Base-by-base conservation (phyloP, 1,140 invertebrate species). In the Euwallacea similis region DNA sequence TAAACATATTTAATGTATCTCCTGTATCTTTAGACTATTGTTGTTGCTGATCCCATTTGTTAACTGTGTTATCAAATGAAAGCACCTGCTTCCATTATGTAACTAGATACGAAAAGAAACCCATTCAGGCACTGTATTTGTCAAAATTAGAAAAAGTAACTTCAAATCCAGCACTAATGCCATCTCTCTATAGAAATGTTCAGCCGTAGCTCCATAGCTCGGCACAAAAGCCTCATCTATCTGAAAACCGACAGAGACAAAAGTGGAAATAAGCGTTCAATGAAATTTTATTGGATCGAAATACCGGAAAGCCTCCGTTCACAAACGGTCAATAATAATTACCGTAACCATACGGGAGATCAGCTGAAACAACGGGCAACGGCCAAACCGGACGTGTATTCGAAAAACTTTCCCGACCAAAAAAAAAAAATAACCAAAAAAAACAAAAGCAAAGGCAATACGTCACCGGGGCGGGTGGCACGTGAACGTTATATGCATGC, bases 381-480 rank as follows among this genome's bases (percentile, higher is more conserved):
- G 67, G 68, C 42, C 53, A 43, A 67, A 16, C 41, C 42, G 9
- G 58, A 16, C 53, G 65, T 64, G 61, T 50, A 62, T 66, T 65
- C 63, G 69, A 73, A 76, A 69, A 71, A 68, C 15, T 50, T 50
- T 50, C 13, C 13, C 13, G 9, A 50, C 9, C 46, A 67, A 73
- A 69, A 75, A 75, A 69, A 71, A 68, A 75, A n/a, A n/a, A n/a
- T n/a, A n/a, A 76, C 46, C 68, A 74, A 70, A 73, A 74, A 71
- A 63, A 74, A 73, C 71, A 71, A 72, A 71, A 76, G 72, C 71
- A 77, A 73, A 75, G 73, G 66, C 73, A 72, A 78, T 75, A 76
- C 78, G 77, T 80, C 78, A 80, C 76, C 47, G 56, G 61, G 59
- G 42, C 59, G 42, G 42, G 9, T 4, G 54, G 73, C 61, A 74